Evolutionary conservation across 35 echinoderm and acorn worm species (phyloP).

Genomic region (Nesometra sesokonis): DNA sequence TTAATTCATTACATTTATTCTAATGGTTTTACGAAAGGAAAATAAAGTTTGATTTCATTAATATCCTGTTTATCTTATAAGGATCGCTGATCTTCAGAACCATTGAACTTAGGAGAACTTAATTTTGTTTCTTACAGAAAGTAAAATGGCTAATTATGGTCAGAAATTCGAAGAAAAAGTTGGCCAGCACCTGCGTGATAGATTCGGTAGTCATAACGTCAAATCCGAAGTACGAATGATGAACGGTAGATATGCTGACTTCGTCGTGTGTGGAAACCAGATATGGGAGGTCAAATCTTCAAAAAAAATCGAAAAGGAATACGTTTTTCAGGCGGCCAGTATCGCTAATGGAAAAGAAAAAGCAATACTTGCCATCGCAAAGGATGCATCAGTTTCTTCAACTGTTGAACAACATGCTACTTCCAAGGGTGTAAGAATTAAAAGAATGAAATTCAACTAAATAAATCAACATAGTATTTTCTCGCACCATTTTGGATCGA

Average conservation of each 20-base stretch:
- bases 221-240: neutral
- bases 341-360: neutral
- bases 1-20: no score
- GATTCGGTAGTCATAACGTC: neutral
- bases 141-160: neutral
- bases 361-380: neutral
- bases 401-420: neutral
- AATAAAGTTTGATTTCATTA: no score
- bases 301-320: neutral
- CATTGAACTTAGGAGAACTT: no score
- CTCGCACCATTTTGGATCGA: no score
- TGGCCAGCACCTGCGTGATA: neutral
- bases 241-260: neutral
- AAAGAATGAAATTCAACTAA: neutral
- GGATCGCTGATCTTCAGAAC: no score
- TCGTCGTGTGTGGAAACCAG: neutral
- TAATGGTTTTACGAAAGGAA: no score
- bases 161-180: neutral
- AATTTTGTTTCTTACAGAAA: neutral
- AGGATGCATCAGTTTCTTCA: neutral
- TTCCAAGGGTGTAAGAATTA: neutral
- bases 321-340: neutral
- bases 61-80: no score
- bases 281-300: neutral
- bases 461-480: no score